Percentiles rank a stretch among this genome's conserved stretches.
These are phyloP conservation scores for Maconellicoccus hirsutus DNA, from an alignment of 1,140 invertebrate species.

Conservation along the genomic window DNA sequence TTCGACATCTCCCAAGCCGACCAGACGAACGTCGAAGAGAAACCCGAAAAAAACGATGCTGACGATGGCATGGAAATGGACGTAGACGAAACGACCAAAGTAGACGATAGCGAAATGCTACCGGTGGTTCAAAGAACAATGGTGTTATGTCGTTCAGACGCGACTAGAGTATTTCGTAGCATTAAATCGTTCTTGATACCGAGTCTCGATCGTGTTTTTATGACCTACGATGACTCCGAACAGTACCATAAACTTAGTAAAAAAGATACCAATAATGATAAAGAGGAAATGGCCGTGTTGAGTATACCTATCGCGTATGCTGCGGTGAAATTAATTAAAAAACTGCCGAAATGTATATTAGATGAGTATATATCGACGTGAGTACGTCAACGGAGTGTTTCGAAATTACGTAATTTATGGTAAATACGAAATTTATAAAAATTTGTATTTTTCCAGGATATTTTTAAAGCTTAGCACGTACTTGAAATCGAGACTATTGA, in stretches of 20 bases:
- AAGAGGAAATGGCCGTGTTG: constrained; percentile 80
- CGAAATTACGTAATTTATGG: not conserved
- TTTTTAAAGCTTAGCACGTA: constrained; percentile 82
- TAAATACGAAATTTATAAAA: not conserved
- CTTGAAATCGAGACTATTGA: constrained; percentile 76
- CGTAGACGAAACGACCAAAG: constrained; percentile 27
- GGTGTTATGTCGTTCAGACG: constrained; percentile 52
- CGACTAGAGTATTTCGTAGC: constrained; percentile 56
- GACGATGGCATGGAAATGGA: constrained; percentile 23
- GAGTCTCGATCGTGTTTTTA: constrained; percentile 52
- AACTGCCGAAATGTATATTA: constrained; percentile 62
- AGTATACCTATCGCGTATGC: constrained; percentile 85
- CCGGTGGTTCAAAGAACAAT: constrained; percentile 39
- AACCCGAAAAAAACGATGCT: constrained; percentile 25
- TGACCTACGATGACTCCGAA: constrained; percentile 59
- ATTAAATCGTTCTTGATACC: constrained; percentile 51
- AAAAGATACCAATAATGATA: constrained; percentile 45
- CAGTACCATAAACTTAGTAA: constrained; percentile 62
- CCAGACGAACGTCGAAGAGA: constrained; percentile 29
- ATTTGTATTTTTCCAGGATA: constrained; percentile 47
- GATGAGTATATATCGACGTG: constrained; percentile 68
- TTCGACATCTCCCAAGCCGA: constrained; percentile 66
- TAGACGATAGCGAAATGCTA: constrained; percentile 24
- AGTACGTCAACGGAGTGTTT: too few relatives aligned
- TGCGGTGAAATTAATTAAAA: constrained; percentile 81